Evolutionary conservation across 2,113 vertebrate genomes (phyloP).

Genomic region (Phoxinus phoxinus): DNA sequence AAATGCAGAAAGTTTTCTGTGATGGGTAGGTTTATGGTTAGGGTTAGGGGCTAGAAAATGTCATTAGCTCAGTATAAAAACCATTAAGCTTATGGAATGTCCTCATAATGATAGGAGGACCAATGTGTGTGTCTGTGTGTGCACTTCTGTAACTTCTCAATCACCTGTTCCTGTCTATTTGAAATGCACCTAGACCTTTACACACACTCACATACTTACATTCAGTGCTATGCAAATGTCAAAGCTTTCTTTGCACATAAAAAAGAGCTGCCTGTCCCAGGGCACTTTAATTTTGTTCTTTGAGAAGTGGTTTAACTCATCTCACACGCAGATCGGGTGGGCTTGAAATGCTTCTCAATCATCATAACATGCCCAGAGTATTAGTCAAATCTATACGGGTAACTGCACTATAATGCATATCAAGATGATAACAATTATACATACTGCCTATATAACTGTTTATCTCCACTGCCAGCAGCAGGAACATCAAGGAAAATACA

Average conservation of each 20-base stretch:
- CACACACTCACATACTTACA: background rate
- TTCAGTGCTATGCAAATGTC: conserved; percentile 29
- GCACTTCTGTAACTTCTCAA: background rate
- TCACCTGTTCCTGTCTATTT: conserved; percentile 46
- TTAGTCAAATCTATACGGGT: conserved; percentile 58
- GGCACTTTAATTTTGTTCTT: conserved; percentile 18
- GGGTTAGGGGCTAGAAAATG: no score
- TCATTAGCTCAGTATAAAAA: no score
- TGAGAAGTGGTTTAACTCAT: background rate
- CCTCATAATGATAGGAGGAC: no score
- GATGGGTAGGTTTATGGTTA: no score
- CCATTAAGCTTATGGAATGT: no score
- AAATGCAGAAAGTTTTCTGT: no score
- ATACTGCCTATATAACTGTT: conserved; percentile 58
- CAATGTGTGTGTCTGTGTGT: background rate
- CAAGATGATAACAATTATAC: conserved; percentile 70
- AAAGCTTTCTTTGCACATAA: conserved; percentile 16
- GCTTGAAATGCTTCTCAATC: conserved; percentile 35
- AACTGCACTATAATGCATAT: conserved; percentile 72
- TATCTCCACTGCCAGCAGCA: conserved; percentile 56
- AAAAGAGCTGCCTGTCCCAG: conserved; percentile 15
- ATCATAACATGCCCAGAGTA: conserved; percentile 57
- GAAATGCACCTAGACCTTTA: conserved; percentile 24
- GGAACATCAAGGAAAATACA: conserved; percentile 62
- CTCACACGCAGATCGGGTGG: background rate